Percentiles rank a stretch among this genome's conserved stretches.
These are phyloP conservation scores for Diplolepis rosae DNA, from an alignment of 2,888 invertebrate genomes.

Conservation along the genomic window DNA sequence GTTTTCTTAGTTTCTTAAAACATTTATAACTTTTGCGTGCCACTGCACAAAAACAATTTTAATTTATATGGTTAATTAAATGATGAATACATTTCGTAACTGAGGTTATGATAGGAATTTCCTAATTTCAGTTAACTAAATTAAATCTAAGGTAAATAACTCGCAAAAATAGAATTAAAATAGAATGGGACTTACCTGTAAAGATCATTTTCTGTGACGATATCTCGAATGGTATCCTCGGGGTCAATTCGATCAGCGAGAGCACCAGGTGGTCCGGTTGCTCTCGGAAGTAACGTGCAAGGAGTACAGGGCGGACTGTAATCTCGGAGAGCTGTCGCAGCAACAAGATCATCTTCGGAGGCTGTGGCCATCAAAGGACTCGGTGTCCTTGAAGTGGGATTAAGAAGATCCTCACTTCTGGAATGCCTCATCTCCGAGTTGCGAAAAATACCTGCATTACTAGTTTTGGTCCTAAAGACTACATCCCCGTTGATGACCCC, in stretches of 20 bases:
- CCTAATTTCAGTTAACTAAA: background rate
- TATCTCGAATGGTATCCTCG: conserved; percentile 79
- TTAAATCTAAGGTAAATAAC: too few species aligned
- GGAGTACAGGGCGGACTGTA: conserved; percentile 39
- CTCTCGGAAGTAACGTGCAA: conserved; percentile 52
- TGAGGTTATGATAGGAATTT: background rate
- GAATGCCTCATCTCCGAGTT: conserved; percentile 70
- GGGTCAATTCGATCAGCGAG: conserved; percentile 76
- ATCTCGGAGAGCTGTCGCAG: conserved; percentile 64
- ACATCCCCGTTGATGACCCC: conserved; percentile 33
- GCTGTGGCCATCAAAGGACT: conserved; percentile 60
- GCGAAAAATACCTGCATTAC: conserved; percentile 53
- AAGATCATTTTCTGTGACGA: conserved; percentile 79
- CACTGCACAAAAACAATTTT: background rate
- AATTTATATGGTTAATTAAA: background rate
- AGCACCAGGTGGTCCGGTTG: conserved; percentile 56
- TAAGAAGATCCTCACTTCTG: conserved; percentile 68
- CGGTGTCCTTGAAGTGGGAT: conserved; percentile 58
- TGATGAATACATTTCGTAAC: background rate
- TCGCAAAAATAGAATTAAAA: too few species aligned
- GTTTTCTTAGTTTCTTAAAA: too few species aligned
- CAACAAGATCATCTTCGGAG: conserved; percentile 69
- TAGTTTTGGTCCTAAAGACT: conserved; percentile 40
- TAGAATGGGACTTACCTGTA: conserved; percentile 74
- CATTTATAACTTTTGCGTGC: too few species aligned